Evolutionary conservation across 2,888 invertebrate genomes (phyloP), one percentile per base, ranked within the genome.

Genomic region (Parnassius mnemosyne): DNA sequence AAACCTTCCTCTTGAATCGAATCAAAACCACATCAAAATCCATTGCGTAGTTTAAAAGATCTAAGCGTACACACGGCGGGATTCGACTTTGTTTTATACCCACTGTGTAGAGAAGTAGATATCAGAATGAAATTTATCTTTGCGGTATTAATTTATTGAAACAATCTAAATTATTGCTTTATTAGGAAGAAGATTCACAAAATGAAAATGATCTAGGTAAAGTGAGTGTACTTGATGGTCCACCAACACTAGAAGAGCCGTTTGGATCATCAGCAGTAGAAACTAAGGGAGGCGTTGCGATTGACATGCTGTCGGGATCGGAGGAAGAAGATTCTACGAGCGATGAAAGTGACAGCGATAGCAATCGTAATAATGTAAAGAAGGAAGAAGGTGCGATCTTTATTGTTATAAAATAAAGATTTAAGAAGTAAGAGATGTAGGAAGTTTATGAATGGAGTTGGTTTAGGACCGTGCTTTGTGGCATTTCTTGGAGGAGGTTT

Each of bases 311-410:
- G 3, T 71, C 80, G 1, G 87, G 78, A 0, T 87, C 88, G 1
- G 88, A 85, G 65, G 81, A 74, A 5, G 84, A 83, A 10, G 84
- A 85, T 56, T 78, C 82, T 54, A 84, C 86, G 0, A 86, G 84
- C 64, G 85, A 82, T 42, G 76, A 78, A 10, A 80, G 76, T 20
- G 79, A 76, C 46, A 70, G 67, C 9, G 71, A 69, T 3, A 69
- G 68, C 50, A 73, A 72, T 13, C 46, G 49, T 20, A 54, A 57
- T 69, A 58, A 65, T 52, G 63, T n/a, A 42, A 57, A 63, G 47
- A 58, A 64, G 50, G 62, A 63, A 61, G 16, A 62, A 49, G 57
- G 64, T 47, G 13, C 9, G 9, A 47, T 9, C 7, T 13, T 49
- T 9, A 49, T 46, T 46, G 3, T 46, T 34, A 34, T 20, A 20